A percentile compares a stretch with the other conserved stretches of the same genome.
Conservation (phyloP, 2,113 vertebrate genomes). For the Coregonus clupeaformis region DNA sequence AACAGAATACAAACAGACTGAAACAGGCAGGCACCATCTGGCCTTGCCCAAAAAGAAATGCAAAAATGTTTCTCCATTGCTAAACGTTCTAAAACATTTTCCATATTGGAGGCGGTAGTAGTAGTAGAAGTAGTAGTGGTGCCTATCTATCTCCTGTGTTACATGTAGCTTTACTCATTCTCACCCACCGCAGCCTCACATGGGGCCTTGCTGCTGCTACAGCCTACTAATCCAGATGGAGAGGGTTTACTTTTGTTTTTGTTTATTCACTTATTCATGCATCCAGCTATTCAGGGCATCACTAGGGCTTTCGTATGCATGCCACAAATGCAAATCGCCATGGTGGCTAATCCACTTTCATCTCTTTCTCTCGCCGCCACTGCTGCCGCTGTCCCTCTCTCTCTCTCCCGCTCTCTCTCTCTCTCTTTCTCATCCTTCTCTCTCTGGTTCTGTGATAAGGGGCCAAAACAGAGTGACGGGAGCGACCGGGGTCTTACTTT, state of each 20-base stretch:
- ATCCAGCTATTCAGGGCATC: conserved; percentile 72
- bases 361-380: conserved; percentile 56
- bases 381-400: not conserved
- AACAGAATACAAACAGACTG: no score
- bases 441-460: conserved; percentile 25
- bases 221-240: conserved; percentile 72
- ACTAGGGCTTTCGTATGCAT: conserved; percentile 63
- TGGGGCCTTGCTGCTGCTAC: conserved; percentile 61
- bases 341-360: conserved; percentile 71
- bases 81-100: no score
- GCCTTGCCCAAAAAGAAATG: no score
- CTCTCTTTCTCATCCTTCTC: conserved; percentile 36
- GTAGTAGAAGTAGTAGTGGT: conserved; percentile 6
- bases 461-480: no score
- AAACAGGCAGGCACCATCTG: no score
- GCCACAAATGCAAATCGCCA: conserved; percentile 70
- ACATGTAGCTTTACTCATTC: conserved; percentile 17
- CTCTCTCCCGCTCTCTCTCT: not conserved
- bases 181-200: conserved; percentile 40
- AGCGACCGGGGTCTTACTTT: not conserved
- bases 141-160: conserved; percentile 7
- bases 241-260: conserved; percentile 77
- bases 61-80: no score
- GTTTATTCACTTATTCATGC: conserved; percentile 78
- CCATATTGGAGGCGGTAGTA: conserved; percentile 23